Evolutionary conservation across 2,797 vertebrate genomes (phyloP), one percentile per base, ranked within the genome.

Genomic region (Lophius americanus): DNA sequence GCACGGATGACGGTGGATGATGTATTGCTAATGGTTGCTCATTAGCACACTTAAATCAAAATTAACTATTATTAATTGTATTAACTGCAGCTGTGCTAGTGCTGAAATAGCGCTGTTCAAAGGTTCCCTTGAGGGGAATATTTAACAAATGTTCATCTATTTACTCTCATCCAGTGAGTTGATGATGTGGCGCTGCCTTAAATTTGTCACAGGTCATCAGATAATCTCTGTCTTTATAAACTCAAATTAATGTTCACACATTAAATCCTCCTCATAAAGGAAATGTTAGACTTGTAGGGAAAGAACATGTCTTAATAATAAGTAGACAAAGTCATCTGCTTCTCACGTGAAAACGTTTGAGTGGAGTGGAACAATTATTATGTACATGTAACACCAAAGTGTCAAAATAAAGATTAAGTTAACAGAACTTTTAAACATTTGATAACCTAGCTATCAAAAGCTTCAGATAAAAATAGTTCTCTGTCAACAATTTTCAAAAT

Each of bases 1-100:
- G 61, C 69, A 73, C 51, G 51, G 64, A 55, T 68, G 57, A 51
- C 60, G 73, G 23, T 23, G 23, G 23, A 59, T 69, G 75, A 68
- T 32, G 50, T 54, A 68, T 38, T 64, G 48, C 49, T 49, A 48
- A 69, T 75, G 42, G 49, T 68, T 41, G 46, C 53, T 78, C 37
- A 64, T 80, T 79, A 70, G 65, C 69, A 64, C 14, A 43, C 66
- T 71, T 85, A 67, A 53, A 76, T 81, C 59, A 74, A 65, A 88
- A 83, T 78, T 11, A 70, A 42, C 43, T 14, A 53, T 70, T 81
- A 70, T 79, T 84, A 60, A 79, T 81, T 81, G 39, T 70, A 75
- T 71, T 73, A 59, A 47, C 67, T 69, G 69, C 76, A 83, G 61
- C 82, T 84, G 79, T 81, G 75, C 62, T 58, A 67, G 60, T 53